A percentile compares a stretch with the other conserved stretches of the same genome.
Conservation (phyloP, 2,888 invertebrate genomes). For the Chirona hameri region DNA sequence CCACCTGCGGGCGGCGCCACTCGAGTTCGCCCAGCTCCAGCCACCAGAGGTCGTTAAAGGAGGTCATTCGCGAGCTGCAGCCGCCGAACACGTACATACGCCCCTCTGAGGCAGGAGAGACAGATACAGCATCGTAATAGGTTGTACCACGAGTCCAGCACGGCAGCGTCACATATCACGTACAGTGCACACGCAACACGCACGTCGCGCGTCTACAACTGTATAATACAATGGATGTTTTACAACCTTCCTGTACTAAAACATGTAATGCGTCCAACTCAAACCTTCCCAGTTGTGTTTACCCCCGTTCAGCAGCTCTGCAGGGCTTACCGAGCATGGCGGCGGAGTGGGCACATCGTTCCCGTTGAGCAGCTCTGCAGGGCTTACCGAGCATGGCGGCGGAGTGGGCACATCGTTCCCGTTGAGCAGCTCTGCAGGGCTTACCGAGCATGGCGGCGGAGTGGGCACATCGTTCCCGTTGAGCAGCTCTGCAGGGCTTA, state of each 20-base stretch:
- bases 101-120: constrained; percentile 58
- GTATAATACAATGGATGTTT: too few relatives aligned
- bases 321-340: too few relatives aligned
- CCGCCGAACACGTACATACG: constrained; percentile 95
- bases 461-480: constrained; percentile 12
- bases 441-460: constrained; percentile 6
- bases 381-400: too few relatives aligned
- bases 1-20: constrained; percentile 79
- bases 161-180: neutral
- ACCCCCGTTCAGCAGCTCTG: too few relatives aligned
- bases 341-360: too few relatives aligned
- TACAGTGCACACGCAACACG: neutral
- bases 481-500: too few relatives aligned
- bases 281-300: too few relatives aligned
- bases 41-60: constrained; percentile 94
- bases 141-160: neutral
- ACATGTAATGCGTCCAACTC: neutral
- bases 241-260: too few relatives aligned
- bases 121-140: neutral
- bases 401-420: too few relatives aligned
- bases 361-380: too few relatives aligned
- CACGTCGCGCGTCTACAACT: neutral
- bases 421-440: too few relatives aligned
- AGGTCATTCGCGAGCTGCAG: constrained; percentile 87
- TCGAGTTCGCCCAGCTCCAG: constrained; percentile 79